A percentile compares a stretch with the other conserved stretches of the same genome.
phyloP scores from a whole-genome alignment of 30 jellyfish, hydroid and myxozoan genomes.

The Catostylus mosaicus region DNA sequence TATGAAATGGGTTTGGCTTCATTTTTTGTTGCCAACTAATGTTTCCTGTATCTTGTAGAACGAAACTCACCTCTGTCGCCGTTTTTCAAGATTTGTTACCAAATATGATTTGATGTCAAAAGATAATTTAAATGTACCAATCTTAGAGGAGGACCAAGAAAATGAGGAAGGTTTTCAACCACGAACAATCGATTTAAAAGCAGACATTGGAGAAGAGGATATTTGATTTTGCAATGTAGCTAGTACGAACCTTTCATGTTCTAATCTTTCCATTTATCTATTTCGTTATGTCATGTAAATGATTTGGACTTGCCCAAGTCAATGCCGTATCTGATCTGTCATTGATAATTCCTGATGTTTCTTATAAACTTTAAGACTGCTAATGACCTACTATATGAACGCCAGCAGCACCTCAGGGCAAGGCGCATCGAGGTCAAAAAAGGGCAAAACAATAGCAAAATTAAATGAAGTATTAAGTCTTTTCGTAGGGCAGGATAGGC shows the following conservation, averaged over 20 bases:
- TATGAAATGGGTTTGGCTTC: not conserved
- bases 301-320: too few relatives aligned
- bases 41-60: constrained; percentile 56
- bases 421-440: too few relatives aligned
- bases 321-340: too few relatives aligned
- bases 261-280: not conserved
- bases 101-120: constrained; percentile 97
- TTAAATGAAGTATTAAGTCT: too few relatives aligned
- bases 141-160: constrained; percentile 90
- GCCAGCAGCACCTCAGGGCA: too few relatives aligned
- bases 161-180: constrained; percentile 70
- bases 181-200: constrained; percentile 44
- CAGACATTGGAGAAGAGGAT: constrained; percentile 71
- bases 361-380: too few relatives aligned
- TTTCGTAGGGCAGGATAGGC: too few relatives aligned
- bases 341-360: too few relatives aligned
- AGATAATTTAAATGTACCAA: constrained; percentile 96
- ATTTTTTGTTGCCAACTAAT: not conserved
- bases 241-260: not conserved
- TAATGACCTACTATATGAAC: too few relatives aligned
- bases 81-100: constrained; percentile 93
- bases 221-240: constrained; percentile 4
- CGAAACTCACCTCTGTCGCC: constrained; percentile 93
- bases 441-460: too few relatives aligned
- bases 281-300: too few relatives aligned